Evolutionary conservation across 2,797 vertebrate species (phyloP).

Genomic region (Molossus alvarezi): DNA sequence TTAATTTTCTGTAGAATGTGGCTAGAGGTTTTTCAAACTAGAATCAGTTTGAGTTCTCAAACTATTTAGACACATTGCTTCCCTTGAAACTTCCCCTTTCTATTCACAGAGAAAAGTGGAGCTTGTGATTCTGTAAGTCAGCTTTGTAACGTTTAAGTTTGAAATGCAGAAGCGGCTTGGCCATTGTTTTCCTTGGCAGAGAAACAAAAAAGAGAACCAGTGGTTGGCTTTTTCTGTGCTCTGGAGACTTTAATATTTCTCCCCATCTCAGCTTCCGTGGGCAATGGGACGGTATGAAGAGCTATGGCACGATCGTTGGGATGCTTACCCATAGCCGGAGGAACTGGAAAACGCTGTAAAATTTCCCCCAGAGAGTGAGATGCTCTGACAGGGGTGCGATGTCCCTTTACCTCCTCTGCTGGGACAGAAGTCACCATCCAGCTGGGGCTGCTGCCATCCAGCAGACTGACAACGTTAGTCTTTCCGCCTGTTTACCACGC

Average conservation of each 20-base stretch:
- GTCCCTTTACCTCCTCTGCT: neutral
- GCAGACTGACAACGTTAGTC: rapidly evolving
- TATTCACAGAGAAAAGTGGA: neutral
- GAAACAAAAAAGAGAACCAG: constrained; percentile 52
- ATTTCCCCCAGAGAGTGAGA: constrained; percentile 70
- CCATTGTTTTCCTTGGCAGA: constrained; percentile 59
- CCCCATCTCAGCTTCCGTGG: constrained; percentile 54
- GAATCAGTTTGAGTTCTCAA: neutral
- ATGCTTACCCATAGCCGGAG: constrained; percentile 47
- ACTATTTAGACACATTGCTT: neutral
- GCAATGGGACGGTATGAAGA: constrained; percentile 60
- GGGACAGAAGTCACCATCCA: neutral
- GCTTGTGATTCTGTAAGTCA: neutral
- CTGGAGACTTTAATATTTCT: constrained; percentile 65
- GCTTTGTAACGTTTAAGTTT: constrained; percentile 58
- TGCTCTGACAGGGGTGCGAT: neutral
- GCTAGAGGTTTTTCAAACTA: neutral
- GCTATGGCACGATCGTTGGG: constrained; percentile 55
- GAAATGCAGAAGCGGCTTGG: neutral
- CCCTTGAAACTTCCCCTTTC: neutral
- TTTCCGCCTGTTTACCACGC: constrained; percentile 33
- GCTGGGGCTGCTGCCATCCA: rapidly evolving
- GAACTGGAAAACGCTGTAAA: constrained; percentile 66
- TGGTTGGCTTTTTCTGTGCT: constrained; percentile 27
- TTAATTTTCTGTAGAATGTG: neutral